Conservation (phyloP, 2,888 invertebrate species). For the Oscheius sp. region DNA sequence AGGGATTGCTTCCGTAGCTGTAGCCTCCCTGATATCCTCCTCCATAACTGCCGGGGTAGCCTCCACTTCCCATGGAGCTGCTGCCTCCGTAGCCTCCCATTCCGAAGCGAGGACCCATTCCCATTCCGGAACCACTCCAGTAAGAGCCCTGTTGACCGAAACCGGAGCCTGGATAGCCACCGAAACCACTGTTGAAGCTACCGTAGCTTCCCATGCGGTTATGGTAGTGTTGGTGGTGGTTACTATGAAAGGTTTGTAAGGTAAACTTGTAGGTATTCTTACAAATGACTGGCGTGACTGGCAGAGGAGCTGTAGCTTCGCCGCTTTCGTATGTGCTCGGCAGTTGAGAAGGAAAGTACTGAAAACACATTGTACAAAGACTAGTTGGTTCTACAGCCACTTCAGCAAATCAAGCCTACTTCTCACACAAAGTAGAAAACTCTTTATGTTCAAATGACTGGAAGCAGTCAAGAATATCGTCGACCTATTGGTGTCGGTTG, state of each 20-base stretch:
- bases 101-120: conserved; percentile 1
- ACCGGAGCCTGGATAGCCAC: not conserved
- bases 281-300: conserved; percentile 31
- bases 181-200: conserved; percentile 23
- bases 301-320: conserved; percentile 27
- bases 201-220: conserved; percentile 19
- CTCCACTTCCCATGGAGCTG: conserved; percentile 3
- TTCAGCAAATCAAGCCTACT: too few relatives aligned
- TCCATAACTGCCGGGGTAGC: not conserved
- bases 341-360: not conserved
- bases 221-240: conserved; percentile 24
- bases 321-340: not conserved
- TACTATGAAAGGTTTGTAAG: not conserved
- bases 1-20: conserved; percentile 2
- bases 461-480: too few relatives aligned
- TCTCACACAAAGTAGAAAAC: too few relatives aligned
- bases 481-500: too few relatives aligned
- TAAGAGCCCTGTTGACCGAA: conserved; percentile 5
- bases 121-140: conserved; percentile 4
- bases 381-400: too few relatives aligned
- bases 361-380: not conserved
- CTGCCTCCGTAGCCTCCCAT: not conserved
- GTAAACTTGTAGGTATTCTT: not conserved
- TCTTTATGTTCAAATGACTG: too few relatives aligned
- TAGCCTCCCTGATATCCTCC: conserved; percentile 15